Evolutionary conservation across 2,888 invertebrate species (phyloP).

Genomic region (Aethes cnicana): DNA sequence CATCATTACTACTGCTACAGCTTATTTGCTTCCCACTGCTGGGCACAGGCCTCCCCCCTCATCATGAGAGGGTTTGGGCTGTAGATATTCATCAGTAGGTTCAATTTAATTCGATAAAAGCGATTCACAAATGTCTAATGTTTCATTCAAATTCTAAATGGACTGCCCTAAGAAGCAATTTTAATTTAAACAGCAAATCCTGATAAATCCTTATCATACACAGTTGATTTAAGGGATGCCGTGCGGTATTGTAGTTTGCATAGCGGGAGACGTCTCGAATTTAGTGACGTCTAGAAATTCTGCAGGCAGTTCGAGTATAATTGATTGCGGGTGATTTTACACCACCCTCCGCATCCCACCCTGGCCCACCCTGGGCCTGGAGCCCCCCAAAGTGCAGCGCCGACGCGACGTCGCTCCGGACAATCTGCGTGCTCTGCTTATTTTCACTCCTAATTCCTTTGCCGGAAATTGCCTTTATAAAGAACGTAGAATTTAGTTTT

Average conservation of each 20-base stretch:
- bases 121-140: too few relatives aligned
- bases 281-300: slow-evolving; percentile 78
- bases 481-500: slow-evolving; percentile 69
- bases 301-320: slow-evolving; percentile 81
- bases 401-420: slow-evolving; percentile 78
- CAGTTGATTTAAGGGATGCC: slow-evolving; percentile 6
- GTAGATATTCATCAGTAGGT: too few relatives aligned
- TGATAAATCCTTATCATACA: background rate
- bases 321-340: slow-evolving; percentile 82
- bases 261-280: slow-evolving; percentile 38
- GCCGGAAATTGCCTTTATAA: slow-evolving; percentile 81
- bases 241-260: slow-evolving; percentile 24
- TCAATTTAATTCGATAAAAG: too few relatives aligned
- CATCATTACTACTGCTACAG: too few relatives aligned
- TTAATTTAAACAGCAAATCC: too few relatives aligned
- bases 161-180: too few relatives aligned
- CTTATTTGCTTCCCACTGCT: too few relatives aligned
- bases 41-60: too few relatives aligned
- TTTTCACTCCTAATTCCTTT: slow-evolving; percentile 81
- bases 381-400: slow-evolving; percentile 72
- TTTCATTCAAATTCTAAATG: too few relatives aligned
- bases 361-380: slow-evolving; percentile 48
- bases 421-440: slow-evolving; percentile 82
- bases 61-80: too few relatives aligned
- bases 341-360: slow-evolving; percentile 62